A percentile compares a stretch with the other conserved stretches of the same genome.
phyloP scores from a whole-genome alignment of 1,140 invertebrate genomes.

The Ridgeia piscesae region DNA sequence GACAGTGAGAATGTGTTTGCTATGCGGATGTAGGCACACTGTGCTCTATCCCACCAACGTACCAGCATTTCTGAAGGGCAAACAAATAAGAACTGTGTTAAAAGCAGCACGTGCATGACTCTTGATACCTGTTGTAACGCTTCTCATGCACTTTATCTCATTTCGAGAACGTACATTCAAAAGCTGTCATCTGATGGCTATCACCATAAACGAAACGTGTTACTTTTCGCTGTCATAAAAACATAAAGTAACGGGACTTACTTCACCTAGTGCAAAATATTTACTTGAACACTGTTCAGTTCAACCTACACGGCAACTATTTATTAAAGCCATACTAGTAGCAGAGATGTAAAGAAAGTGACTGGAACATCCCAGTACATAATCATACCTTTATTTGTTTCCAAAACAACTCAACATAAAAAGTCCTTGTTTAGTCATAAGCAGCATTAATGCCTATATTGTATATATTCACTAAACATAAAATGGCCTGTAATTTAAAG shows the following conservation, averaged over 20 bases:
- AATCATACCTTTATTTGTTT: no score
- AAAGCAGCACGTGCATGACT: neutral
- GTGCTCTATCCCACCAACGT: neutral
- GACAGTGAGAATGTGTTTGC: conserved; percentile 4
- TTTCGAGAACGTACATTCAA: neutral
- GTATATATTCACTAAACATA: no score
- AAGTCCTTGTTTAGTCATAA: no score
- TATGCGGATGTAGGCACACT: conserved; percentile 3
- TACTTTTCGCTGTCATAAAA: neutral
- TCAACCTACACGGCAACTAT: neutral
- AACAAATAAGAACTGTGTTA: conserved; percentile 1
- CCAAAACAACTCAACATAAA: no score
- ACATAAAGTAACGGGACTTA: neutral
- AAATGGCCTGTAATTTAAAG: neutral
- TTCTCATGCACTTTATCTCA: neutral
- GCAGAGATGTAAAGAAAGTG: neutral
- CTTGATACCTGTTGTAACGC: neutral
- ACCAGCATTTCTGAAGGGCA: conserved; percentile 3
- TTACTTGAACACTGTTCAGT: neutral
- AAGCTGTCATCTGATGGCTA: neutral
- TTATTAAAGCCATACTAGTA: neutral
- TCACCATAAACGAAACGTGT: neutral
- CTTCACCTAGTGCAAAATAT: neutral
- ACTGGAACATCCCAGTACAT: neutral
- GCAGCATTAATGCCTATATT: no score